Evolutionary conservation across 2,888 invertebrate species (phyloP).

Genomic region (Nomada fabriciana): DNA sequence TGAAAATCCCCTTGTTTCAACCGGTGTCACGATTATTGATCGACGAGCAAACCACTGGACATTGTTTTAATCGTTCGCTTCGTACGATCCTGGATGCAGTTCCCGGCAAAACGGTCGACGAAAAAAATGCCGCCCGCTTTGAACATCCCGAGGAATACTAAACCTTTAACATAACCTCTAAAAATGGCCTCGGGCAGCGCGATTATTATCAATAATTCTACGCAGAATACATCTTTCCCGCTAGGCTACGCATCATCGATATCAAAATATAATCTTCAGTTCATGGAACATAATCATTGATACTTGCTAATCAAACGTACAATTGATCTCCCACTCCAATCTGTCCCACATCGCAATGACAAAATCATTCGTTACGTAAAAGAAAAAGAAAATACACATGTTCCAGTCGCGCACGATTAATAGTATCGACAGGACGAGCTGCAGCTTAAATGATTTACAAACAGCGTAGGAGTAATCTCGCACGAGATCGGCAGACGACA

Average conservation of each 20-base stretch:
- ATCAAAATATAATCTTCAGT: neutral
- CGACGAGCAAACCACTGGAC: neutral
- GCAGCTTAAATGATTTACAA: neutral
- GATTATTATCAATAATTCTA: neutral
- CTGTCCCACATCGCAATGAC: neutral
- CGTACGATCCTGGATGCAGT: neutral
- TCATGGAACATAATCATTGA: constrained; percentile 24
- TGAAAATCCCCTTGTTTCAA: neutral
- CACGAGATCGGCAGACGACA: neutral
- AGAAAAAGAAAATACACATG: neutral
- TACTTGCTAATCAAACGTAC: constrained; percentile 7
- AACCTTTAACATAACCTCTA: constrained; percentile 31
- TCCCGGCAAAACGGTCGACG: constrained; percentile 6
- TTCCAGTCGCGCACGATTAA: neutral
- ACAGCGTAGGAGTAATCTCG: too few species aligned
- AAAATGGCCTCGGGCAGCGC: neutral
- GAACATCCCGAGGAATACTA: neutral
- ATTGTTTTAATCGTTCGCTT: neutral
- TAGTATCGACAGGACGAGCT: neutral
- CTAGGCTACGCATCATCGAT: neutral
- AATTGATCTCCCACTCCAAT: neutral
- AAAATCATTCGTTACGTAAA: constrained; percentile 16
- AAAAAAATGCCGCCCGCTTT: neutral
- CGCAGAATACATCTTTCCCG: neutral
- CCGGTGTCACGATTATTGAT: constrained; percentile 23